Percentiles rank a stretch among this genome's conserved stretches.
Evolutionary conservation across 2,113 vertebrate genomes (phyloP).

Genomic region (Potamarius usumacintae): DNA sequence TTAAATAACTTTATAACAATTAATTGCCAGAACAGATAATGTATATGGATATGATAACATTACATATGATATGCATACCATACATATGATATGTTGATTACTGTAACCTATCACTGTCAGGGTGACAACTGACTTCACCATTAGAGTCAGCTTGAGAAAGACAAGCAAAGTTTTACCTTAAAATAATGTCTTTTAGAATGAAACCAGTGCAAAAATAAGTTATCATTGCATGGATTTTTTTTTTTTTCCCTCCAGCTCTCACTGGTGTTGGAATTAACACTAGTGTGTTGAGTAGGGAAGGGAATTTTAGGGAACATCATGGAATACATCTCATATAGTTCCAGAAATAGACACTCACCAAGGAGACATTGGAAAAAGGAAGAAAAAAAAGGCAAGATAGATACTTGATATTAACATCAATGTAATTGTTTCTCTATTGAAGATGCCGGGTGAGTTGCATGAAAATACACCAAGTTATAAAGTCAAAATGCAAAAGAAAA

Average conservation of each 20-base stretch:
- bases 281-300: not conserved
- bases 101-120: not conserved
- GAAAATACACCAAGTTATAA: not conserved
- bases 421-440: not conserved
- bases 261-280: not conserved
- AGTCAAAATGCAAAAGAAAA: not conserved
- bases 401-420: not conserved
- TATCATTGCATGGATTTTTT: too few relatives aligned
- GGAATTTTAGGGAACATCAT: slow-evolving; percentile 10
- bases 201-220: not conserved
- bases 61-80: not conserved
- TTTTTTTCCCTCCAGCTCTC: not conserved
- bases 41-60: too few relatives aligned
- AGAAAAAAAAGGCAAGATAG: slow-evolving; percentile 1
- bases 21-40: not conserved
- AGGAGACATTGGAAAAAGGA: not conserved
- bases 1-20: too few relatives aligned
- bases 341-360: slow-evolving; percentile 14
- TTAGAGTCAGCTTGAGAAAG: not conserved
- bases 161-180: not conserved
- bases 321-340: slow-evolving; percentile 9
- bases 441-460: not conserved
- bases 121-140: not conserved
- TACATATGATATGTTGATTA: not conserved
- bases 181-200: not conserved